These are phyloP conservation scores for Saccostrea echinata DNA, from an alignment of 1,140 invertebrate genomes.

Conservation along the genomic window DNA sequence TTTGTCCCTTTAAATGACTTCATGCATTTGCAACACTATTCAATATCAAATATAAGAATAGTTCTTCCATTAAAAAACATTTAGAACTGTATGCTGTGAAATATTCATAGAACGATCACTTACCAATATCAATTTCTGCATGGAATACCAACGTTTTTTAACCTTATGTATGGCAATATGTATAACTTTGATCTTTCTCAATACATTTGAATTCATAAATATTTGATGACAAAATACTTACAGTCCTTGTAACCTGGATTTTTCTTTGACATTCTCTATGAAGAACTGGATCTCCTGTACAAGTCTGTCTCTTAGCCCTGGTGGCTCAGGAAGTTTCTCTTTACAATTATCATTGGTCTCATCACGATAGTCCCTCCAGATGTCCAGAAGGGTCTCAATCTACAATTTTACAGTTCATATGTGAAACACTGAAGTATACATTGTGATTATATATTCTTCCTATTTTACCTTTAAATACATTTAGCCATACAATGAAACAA, in stretches of 20 bases:
- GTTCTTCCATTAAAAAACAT: too few relatives aligned
- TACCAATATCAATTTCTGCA: too few relatives aligned
- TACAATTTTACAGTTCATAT: slow-evolving; percentile 43
- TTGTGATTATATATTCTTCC: too few relatives aligned
- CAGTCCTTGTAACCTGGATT: slow-evolving; percentile 69
- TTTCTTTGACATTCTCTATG: slow-evolving; percentile 70
- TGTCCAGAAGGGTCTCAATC: slow-evolving; percentile 69
- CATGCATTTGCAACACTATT: background rate
- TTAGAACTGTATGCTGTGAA: too few relatives aligned
- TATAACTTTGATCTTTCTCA: too few relatives aligned
- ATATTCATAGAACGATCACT: too few relatives aligned
- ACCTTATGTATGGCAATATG: too few relatives aligned
- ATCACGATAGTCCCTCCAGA: slow-evolving; percentile 71
- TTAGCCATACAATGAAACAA: too few relatives aligned
- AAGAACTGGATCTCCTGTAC: slow-evolving; percentile 73
- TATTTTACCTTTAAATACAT: too few relatives aligned
- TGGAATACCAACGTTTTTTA: too few relatives aligned
- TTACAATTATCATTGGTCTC: slow-evolving; percentile 60
- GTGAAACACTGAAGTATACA: too few relatives aligned
- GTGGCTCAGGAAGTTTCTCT: slow-evolving; percentile 68
- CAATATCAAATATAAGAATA: too few relatives aligned
- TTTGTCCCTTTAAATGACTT: background rate
- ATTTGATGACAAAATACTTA: slow-evolving; percentile 50
- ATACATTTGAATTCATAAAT: background rate
- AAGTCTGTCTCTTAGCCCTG: slow-evolving; percentile 67